A percentile compares a stretch with the other conserved stretches of the same genome.
Evolutionary conservation across 1,140 invertebrate species (phyloP).

Genomic region (Drosophila rufa): DNA sequence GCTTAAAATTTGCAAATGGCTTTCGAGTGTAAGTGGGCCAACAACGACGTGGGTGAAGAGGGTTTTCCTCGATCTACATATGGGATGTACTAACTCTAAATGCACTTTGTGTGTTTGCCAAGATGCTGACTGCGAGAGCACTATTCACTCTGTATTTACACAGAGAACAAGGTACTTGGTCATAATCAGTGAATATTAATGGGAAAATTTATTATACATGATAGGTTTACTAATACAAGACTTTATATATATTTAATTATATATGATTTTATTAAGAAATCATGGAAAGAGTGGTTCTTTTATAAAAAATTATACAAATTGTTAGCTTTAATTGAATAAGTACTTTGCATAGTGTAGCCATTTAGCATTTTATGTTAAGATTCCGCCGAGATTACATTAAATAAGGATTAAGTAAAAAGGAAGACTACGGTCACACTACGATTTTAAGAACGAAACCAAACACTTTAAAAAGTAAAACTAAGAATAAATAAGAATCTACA

Average conservation of each 20-base stretch:
- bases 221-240: not conserved
- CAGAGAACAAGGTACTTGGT: not conserved
- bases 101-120: slow-evolving; percentile 37
- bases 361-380: too few species aligned
- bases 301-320: not conserved
- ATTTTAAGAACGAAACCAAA: too few species aligned
- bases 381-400: too few species aligned
- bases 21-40: slow-evolving; percentile 47
- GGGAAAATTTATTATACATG: not conserved
- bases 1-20: slow-evolving; percentile 45
- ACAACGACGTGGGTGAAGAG: slow-evolving; percentile 8
- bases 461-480: too few species aligned
- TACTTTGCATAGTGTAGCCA: too few species aligned
- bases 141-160: not conserved
- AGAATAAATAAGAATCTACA: too few species aligned
- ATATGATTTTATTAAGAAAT: not conserved
- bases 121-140: not conserved
- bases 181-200: not conserved
- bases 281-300: not conserved
- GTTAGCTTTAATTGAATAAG: too few species aligned
- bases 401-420: too few species aligned
- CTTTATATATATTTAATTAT: not conserved
- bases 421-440: too few species aligned
- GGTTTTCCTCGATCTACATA: slow-evolving; percentile 20
- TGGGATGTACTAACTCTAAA: slow-evolving; percentile 17